phyloP scores from a whole-genome alignment of 2,113 vertebrate genomes.

The Lota lota region DNA sequence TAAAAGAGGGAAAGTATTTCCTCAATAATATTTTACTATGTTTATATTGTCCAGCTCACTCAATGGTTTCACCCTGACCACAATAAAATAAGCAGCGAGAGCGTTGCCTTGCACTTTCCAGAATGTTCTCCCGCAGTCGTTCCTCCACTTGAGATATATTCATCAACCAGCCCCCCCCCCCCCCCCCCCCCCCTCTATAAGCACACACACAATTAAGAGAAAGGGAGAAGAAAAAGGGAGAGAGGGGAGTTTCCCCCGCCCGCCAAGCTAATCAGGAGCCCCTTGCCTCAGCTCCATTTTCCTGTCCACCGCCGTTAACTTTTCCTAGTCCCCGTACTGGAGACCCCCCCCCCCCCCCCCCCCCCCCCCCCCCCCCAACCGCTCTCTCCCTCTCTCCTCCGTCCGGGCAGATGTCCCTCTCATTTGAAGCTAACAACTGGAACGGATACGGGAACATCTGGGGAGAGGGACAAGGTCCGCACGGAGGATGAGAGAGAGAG shows the following conservation, averaged over 20 bases:
- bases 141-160: too few species aligned
- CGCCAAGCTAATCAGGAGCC: slow-evolving; percentile 39
- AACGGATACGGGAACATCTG: slow-evolving; percentile 66
- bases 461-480: slow-evolving; percentile 50
- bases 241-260: slow-evolving; percentile 11
- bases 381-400: slow-evolving; percentile 9
- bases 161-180: background rate
- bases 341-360: slow-evolving; percentile 34
- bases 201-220: slow-evolving; percentile 1
- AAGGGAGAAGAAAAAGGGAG: slow-evolving; percentile 4
- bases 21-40: too few species aligned
- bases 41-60: too few species aligned
- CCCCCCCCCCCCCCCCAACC: too few species aligned
- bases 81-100: background rate
- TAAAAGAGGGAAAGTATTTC: too few species aligned
- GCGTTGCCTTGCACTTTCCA: too few species aligned
- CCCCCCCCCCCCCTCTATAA: background rate
- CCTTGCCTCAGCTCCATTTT: slow-evolving; percentile 46
- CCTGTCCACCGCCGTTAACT: slow-evolving; percentile 21
- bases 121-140: too few species aligned
- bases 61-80: too few species aligned
- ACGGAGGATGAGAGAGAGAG: slow-evolving; percentile 18
- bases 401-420: slow-evolving; percentile 60
- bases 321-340: slow-evolving; percentile 29
- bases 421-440: slow-evolving; percentile 58